phyloP scores from a whole-genome alignment of 2,113 vertebrate species.

The Syrmaticus mikado region DNA sequence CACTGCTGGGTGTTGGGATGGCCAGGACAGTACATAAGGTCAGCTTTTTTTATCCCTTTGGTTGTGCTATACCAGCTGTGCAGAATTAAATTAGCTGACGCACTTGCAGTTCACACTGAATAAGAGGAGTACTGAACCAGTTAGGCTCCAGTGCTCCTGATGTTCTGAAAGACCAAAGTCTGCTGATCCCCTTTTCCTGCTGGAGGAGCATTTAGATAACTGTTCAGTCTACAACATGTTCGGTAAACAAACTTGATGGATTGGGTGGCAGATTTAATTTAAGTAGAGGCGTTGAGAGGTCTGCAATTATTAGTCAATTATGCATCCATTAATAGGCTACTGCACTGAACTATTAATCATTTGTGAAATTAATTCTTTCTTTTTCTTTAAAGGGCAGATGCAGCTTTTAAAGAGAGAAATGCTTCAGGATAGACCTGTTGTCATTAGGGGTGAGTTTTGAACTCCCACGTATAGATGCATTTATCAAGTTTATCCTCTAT shows the following conservation, averaged over 20 bases:
- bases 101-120: not conserved
- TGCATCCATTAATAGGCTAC: slow-evolving; percentile 11
- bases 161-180: not conserved
- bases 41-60: not conserved
- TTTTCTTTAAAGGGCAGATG: slow-evolving; percentile 6
- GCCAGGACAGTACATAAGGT: not conserved
- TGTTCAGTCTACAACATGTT: not conserved
- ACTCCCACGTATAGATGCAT: not conserved
- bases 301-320: slow-evolving; percentile 27
- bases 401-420: not conserved
- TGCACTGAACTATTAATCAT: slow-evolving; percentile 1
- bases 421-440: not conserved
- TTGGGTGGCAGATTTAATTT: not conserved
- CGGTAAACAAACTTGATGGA: slow-evolving; percentile 30
- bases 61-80: not conserved
- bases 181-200: not conserved
- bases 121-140: not conserved
- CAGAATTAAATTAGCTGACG: not conserved
- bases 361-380: slow-evolving; percentile 3
- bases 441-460: not conserved
- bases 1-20: not conserved
- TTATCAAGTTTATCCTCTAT: not conserved
- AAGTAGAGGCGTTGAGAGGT: slow-evolving; percentile 2
- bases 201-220: not conserved
- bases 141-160: not conserved